phyloP scores from a whole-genome alignment of 2,888 invertebrate species.

The Pristionchus mayeri region DNA sequence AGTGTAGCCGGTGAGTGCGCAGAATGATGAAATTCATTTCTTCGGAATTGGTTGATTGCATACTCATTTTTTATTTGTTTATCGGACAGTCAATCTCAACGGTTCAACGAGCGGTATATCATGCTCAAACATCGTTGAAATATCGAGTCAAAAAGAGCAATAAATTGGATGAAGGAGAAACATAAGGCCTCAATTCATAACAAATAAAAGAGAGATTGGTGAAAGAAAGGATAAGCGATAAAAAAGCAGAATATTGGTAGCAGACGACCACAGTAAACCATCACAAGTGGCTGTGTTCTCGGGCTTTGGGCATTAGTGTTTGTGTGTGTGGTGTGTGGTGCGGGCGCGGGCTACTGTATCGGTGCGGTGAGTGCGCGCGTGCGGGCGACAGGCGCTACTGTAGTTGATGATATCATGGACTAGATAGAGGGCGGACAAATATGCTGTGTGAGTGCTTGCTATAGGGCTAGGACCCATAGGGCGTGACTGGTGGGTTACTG shows the following conservation, averaged over 20 bases:
- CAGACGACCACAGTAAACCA: neutral
- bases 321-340: neutral
- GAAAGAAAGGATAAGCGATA: constrained; percentile 21
- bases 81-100: neutral
- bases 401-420: neutral
- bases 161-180: neutral
- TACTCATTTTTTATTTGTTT: neutral
- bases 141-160: neutral
- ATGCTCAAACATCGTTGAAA: neutral
- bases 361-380: neutral
- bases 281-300: neutral
- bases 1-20: no score
- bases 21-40: no score
- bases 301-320: neutral
- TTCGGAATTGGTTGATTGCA: no score
- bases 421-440: neutral
- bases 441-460: no score
- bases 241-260: neutral
- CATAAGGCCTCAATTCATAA: constrained; percentile 43
- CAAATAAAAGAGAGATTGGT: constrained; percentile 34
- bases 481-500: neutral
- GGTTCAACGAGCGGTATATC: neutral
- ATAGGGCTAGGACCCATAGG: no score
- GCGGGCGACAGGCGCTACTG: neutral
- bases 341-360: constrained; percentile 1